phyloP scores from a whole-genome alignment of 2,113 vertebrate genomes.

The Melierax canorus region DNA sequence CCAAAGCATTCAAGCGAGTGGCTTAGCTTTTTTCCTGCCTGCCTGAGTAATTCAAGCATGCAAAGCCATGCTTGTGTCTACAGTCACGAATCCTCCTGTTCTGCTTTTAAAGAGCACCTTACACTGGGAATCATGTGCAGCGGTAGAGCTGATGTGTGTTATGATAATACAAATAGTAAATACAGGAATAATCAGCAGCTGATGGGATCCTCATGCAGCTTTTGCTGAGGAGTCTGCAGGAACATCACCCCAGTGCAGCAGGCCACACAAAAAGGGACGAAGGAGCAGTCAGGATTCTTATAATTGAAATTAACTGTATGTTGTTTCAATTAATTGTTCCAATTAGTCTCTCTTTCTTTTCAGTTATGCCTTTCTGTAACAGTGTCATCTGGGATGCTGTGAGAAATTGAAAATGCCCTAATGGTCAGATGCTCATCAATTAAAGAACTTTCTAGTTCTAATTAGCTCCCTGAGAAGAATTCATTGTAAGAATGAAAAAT shows the following conservation, averaged over 20 bases:
- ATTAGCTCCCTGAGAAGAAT: constrained; percentile 58
- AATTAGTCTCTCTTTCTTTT: constrained; percentile 67
- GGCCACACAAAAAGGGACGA: neutral
- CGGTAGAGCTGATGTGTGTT: neutral
- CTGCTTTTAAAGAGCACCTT: neutral
- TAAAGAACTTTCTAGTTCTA: constrained; percentile 64
- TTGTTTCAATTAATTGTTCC: constrained; percentile 77
- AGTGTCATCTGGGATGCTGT: constrained; percentile 66
- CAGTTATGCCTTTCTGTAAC: constrained; percentile 48
- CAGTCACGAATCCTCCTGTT: neutral
- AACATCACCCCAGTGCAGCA: neutral
- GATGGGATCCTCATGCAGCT: neutral
- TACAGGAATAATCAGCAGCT: neutral
- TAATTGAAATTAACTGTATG: constrained; percentile 68
- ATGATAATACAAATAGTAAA: constrained; percentile 8
- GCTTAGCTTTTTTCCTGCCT: neutral
- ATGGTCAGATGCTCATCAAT: constrained; percentile 66
- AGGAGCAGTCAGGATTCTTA: neutral
- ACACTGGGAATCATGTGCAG: neutral
- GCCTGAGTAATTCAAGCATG: neutral
- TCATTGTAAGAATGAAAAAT: neutral
- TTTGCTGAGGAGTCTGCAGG: neutral
- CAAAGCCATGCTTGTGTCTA: neutral
- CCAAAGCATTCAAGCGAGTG: neutral
- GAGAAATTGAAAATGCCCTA: constrained; percentile 65